Base-by-base conservation (phyloP, 1,140 invertebrate species). In the Drosophila persimilis region DNA sequence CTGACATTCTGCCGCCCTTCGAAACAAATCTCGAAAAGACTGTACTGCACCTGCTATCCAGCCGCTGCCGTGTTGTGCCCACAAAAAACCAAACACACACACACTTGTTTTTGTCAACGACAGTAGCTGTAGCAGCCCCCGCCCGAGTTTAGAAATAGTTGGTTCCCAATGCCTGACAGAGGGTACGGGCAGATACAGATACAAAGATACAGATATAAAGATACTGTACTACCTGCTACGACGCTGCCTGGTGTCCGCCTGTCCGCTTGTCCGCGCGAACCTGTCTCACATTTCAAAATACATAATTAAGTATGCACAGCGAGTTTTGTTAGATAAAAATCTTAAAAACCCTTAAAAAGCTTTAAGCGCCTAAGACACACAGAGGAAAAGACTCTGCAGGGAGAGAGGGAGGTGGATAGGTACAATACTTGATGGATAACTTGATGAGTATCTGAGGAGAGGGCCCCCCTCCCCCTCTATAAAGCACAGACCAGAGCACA, bases 341-440 rank as follows among this genome's bases (percentile, higher is more conserved):
- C 83, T 88, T 88, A 88, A 88, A 88, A 88, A 88, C 83, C 83
- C 83, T 88, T 88, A 88, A 88, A 88, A 88, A 88, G 83, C 83
- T 88, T 88, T 88, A 88, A 88, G 83, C 83, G 83, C 83, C 83
- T 88, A 88, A 86, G 76, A 84, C 72, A 80, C 75, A 83, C 46
- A 53, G 52, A 58, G 51, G 41, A 51, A 69, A 51, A 51, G 31
- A 51, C 45, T 57, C 53, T 47, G 41, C 62, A 44, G 35, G 24
- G 51, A 44, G 45, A 54, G 50, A 71, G 24, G 46, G 61, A 45
- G 3, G 5, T 26, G 4, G 24, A 39, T 9, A 39, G 11, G 35
- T 13, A 39, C 77, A 81, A 86, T 88, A 88, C 84, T 88, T 88
- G 84, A 88, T 88, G 84, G 83, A 88, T 88, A 88, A 83, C 84